Base-by-base conservation (phyloP, 2,797 vertebrate genomes). In the Gastrophryne carolinensis region DNA sequence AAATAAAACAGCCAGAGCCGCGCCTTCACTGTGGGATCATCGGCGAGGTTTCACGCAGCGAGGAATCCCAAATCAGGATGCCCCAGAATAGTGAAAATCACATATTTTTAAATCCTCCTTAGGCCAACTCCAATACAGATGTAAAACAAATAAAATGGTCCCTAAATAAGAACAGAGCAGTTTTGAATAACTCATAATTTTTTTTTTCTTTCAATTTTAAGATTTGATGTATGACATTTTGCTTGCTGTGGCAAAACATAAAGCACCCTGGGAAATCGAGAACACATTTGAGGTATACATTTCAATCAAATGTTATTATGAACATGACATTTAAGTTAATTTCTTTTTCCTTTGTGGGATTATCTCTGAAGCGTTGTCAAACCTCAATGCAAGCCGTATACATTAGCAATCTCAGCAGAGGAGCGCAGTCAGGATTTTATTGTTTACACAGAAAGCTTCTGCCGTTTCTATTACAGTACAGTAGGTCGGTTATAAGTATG, bases 401-500 rank as follows among this genome's bases (percentile, higher is more conserved):
- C 29, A 24, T 37, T 26, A 54, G 34, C 26, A 29, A n/a, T 67
- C 64, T 67, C 32, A 19, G 11, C 21, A 15, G 34, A 39, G 29
- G 65, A 54, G 50, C 64, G 29, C 5, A 68, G 53, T 21, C 49
- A 37, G 50, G 32, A 19, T 34, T 41, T 56, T 29, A 32, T 52
- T 39, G 65, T 64, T 63, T 41, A 30, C 47, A 35, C 13, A 49
- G 21, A 35, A 19, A 29, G 21, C 62, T 34, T 32, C 44, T 65
- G 5, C 3, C 44, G 15, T 11, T 13, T 65, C 44, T 65, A 34
- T 65, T 32, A 50, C 62, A 32, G n/a, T 13, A 13, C 29, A 50
- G 39, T 65, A 65, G 27, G 39, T 65, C 49, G 27, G 26, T 30
- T 47, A 65, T 50, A 30, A 34, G 62, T 30, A 65, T 50, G 41